These are phyloP conservation scores for Parus major DNA, from an alignment of 2,113 vertebrate species.

Conservation along the genomic window DNA sequence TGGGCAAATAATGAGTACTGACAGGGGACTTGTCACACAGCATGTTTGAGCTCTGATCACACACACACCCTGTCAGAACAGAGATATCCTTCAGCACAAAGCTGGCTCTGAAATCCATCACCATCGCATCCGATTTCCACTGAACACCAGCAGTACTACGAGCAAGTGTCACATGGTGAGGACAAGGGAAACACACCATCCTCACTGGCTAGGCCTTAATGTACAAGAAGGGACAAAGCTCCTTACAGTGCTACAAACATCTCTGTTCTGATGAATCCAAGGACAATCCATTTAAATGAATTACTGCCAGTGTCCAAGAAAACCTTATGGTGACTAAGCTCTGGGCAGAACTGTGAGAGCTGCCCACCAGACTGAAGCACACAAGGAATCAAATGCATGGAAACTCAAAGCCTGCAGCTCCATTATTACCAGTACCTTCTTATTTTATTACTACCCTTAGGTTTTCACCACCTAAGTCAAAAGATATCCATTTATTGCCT, in stretches of 20 bases:
- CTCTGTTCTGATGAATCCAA: not conserved
- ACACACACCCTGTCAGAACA: not conserved
- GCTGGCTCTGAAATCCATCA: not conserved
- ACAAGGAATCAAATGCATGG: not conserved
- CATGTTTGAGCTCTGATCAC: fast-evolving
- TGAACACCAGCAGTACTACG: fast-evolving
- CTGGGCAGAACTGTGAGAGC: not conserved
- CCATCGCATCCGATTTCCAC: fast-evolving
- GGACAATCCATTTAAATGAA: not conserved
- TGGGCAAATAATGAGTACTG: fast-evolving
- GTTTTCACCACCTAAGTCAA: not conserved
- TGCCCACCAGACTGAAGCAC: not conserved
- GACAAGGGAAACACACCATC: not conserved
- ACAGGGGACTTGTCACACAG: not conserved
- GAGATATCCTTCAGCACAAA: not conserved
- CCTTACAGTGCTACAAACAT: not conserved
- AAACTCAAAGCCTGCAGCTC: not conserved
- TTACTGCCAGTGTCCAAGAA: not conserved
- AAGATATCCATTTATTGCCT: not conserved
- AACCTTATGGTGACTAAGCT: not conserved
- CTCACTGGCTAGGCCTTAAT: not conserved
- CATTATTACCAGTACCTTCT: not conserved
- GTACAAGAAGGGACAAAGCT: not conserved
- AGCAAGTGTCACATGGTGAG: fast-evolving
- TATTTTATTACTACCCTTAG: not conserved